Conservation (phyloP, 2,888 invertebrate genomes). For the Volucella bombylans region DNA sequence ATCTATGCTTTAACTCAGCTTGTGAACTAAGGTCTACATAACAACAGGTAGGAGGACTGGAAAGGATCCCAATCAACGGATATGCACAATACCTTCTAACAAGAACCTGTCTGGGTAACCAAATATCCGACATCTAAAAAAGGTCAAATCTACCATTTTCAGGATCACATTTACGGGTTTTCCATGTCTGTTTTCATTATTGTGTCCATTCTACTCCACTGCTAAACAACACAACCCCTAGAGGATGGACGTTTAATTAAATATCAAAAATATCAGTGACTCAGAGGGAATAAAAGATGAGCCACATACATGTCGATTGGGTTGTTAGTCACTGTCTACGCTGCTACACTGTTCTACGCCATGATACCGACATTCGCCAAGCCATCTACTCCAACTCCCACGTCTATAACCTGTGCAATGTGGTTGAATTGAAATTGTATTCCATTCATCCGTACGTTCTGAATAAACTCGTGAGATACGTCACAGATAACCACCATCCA, state of each 20-base stretch:
- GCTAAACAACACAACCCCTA: slow-evolving; percentile 13
- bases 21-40: neutral
- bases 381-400: no score
- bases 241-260: slow-evolving; percentile 65
- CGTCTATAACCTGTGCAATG: neutral
- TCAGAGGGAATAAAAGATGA: slow-evolving; percentile 56
- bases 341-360: neutral
- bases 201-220: neutral
- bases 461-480: neutral
- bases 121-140: slow-evolving; percentile 1
- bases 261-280: slow-evolving; percentile 70
- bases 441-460: neutral
- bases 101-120: neutral
- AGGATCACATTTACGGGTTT: slow-evolving; percentile 34
- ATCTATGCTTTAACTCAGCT: no score
- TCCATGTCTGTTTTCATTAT: slow-evolving; percentile 24
- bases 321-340: slow-evolving; percentile 41
- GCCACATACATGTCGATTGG: slow-evolving; percentile 63
- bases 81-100: neutral
- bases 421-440: slow-evolving; percentile 41
- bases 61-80: slow-evolving; percentile 37
- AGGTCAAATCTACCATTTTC: slow-evolving; percentile 14
- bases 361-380: neutral
- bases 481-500: slow-evolving; percentile 53
- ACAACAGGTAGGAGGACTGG: slow-evolving; percentile 39